Conservation (phyloP, 1,140 invertebrate species). For the Caligus rogercresseyi region DNA sequence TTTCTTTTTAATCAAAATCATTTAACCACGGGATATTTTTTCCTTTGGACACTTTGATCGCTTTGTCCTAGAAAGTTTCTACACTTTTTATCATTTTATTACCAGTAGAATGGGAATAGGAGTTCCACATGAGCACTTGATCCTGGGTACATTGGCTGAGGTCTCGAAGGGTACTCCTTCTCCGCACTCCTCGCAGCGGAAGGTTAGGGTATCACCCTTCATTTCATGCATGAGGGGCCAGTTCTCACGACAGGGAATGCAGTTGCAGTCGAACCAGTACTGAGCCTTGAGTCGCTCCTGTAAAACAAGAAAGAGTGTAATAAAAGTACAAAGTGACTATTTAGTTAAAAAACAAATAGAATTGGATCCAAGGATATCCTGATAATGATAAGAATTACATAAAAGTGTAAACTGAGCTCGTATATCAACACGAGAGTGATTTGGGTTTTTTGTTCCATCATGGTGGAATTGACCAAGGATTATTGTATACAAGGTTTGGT, state of each 20-base stretch:
- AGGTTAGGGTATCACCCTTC: slow-evolving; percentile 28
- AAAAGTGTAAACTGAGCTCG: too few species aligned
- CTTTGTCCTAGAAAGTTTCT: not conserved
- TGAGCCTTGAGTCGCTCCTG: slow-evolving; percentile 9
- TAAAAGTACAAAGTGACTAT: too few species aligned
- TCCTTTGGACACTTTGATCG: too few species aligned
- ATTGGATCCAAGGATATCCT: too few species aligned
- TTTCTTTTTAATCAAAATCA: too few species aligned
- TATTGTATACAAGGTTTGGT: too few species aligned
- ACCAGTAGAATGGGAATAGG: slow-evolving; percentile 10
- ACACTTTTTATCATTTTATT: not conserved
- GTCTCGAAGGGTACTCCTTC: slow-evolving; percentile 14
- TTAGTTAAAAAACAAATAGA: too few species aligned
- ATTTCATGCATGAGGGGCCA: slow-evolving; percentile 64
- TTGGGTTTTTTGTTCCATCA: too few species aligned
- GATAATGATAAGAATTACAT: not conserved
- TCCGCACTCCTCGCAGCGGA: slow-evolving; percentile 29
- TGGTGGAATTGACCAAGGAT: too few species aligned
- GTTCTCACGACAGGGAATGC: slow-evolving; percentile 47
- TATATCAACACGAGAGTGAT: too few species aligned
- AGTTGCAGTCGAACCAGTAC: slow-evolving; percentile 19
- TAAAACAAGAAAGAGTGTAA: not conserved
- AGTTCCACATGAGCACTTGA: slow-evolving; percentile 17
- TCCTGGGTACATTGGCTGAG: slow-evolving; percentile 8
- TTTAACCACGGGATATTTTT: too few species aligned